Conservation (phyloP, 2,888 invertebrate species). For the Drosophila flavopinicola region DNA sequence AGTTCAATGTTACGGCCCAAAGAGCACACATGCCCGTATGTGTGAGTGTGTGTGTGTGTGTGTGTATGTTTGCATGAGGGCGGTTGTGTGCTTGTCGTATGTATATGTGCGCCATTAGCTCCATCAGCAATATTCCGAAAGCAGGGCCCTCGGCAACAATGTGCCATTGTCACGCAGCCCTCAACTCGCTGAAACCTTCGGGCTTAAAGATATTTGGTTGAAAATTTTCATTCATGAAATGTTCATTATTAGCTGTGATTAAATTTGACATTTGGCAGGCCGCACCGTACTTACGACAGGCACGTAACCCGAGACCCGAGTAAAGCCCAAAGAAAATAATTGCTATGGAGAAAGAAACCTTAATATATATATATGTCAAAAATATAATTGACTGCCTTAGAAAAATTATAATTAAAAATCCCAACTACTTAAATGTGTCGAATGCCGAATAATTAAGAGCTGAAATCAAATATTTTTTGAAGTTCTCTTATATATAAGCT, state of each 20-base stretch:
- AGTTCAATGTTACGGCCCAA: conserved; percentile 63
- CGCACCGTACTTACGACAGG: conserved; percentile 10
- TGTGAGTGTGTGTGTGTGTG: neutral
- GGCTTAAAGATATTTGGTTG: conserved; percentile 27
- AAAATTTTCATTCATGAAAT: conserved; percentile 63
- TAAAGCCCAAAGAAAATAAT: conserved; percentile 18
- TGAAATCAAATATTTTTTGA: too few relatives aligned
- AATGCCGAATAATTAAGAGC: neutral
- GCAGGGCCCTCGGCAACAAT: conserved; percentile 37
- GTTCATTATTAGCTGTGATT: conserved; percentile 64
- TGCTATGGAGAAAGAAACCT: conserved; percentile 6
- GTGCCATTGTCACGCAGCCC: conserved; percentile 62
- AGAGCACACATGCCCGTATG: conserved; percentile 4
- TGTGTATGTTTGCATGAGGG: neutral
- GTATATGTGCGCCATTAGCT: conserved; percentile 20
- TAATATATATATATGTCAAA: conserved; percentile 12
- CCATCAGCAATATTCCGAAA: conserved; percentile 18
- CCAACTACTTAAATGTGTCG: neutral
- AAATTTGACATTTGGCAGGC: conserved; percentile 65
- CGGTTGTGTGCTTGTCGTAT: conserved; percentile 1
- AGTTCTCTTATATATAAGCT: too few relatives aligned
- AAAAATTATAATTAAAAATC: conserved; percentile 22
- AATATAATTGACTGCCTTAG: conserved; percentile 23
- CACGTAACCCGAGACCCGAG: conserved; percentile 39
- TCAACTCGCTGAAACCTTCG: conserved; percentile 19